Evolutionary conservation across 92 coral and sea anemone genomes (phyloP).

Genomic region (Porites rus): DNA sequence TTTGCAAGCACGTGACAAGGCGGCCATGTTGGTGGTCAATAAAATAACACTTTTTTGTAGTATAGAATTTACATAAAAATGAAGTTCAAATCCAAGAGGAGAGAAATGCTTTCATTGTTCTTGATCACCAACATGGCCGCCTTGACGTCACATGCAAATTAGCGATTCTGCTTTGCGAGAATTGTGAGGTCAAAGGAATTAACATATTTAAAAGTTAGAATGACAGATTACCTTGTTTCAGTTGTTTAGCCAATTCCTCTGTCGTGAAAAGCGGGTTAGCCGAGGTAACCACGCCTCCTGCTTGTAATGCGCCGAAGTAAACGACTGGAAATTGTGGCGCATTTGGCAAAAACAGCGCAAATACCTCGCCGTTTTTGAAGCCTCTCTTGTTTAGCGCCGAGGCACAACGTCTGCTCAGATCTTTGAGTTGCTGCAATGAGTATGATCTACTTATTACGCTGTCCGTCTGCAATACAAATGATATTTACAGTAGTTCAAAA

Average conservation of each 20-base stretch:
- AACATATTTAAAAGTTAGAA: too few relatives aligned
- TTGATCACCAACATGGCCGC: too few relatives aligned
- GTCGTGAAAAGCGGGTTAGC: constrained; percentile 79
- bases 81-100: too few relatives aligned
- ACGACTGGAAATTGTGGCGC: constrained; percentile 79
- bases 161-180: too few relatives aligned
- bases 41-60: too few relatives aligned
- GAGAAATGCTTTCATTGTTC: too few relatives aligned
- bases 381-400: constrained; percentile 82
- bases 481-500: background rate
- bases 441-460: constrained; percentile 69
- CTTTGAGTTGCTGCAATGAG: constrained; percentile 72
- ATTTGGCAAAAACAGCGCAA: constrained; percentile 78
- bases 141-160: too few relatives aligned
- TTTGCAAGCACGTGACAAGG: too few relatives aligned
- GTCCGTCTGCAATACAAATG: constrained; percentile 60
- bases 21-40: too few relatives aligned
- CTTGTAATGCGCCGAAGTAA: constrained; percentile 69
- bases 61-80: too few relatives aligned
- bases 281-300: constrained; percentile 81
- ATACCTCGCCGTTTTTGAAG: constrained; percentile 85
- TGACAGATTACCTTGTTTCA: constrained; percentile 26
- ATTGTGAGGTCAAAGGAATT: too few relatives aligned
- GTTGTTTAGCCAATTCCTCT: constrained; percentile 79
- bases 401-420: constrained; percentile 59